Percentiles rank a stretch among this genome's conserved stretches.
Evolutionary conservation across 2,888 invertebrate species (phyloP).

Genomic region (Craniophora ligustri): DNA sequence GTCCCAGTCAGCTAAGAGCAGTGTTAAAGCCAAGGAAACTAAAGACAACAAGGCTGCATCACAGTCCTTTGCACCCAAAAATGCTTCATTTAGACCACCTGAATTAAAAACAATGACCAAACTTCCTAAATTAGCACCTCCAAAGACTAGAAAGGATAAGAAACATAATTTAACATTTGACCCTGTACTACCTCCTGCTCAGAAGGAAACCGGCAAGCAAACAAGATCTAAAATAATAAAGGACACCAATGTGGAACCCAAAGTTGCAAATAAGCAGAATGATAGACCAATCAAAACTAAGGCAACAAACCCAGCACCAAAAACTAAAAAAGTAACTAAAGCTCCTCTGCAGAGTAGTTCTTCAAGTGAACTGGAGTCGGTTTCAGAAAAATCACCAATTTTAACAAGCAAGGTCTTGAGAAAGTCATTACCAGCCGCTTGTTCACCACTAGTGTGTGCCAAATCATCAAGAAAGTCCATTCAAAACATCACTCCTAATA

Average conservation of each 20-base stretch:
- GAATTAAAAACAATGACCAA: constrained; percentile 57
- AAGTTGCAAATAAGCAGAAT: constrained; percentile 24
- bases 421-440: constrained; percentile 38
- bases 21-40: constrained; percentile 32
- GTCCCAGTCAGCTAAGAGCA: constrained; percentile 66
- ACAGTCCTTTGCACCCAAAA: constrained; percentile 86
- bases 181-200: constrained; percentile 53
- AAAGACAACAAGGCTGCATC: constrained; percentile 23
- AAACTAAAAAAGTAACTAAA: constrained; percentile 28
- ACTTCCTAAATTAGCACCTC: constrained; percentile 59
- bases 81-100: constrained; percentile 87
- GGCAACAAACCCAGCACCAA: constrained; percentile 36
- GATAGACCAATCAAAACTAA: constrained; percentile 49
- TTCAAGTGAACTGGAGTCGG: constrained; percentile 55
- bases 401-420: constrained; percentile 22
- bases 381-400: constrained; percentile 33
- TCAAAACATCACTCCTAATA: constrained; percentile 64
- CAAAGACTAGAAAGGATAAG: constrained; percentile 53
- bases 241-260: constrained; percentile 29
- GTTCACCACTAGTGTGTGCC: constrained; percentile 17
- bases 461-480: constrained; percentile 52
- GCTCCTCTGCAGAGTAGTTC: constrained; percentile 45
- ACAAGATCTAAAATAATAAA: constrained; percentile 35
- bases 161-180: constrained; percentile 60
- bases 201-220: constrained; percentile 38